Conservation (phyloP, 2,888 invertebrate species). For the Notocelia uddmanniana region DNA sequence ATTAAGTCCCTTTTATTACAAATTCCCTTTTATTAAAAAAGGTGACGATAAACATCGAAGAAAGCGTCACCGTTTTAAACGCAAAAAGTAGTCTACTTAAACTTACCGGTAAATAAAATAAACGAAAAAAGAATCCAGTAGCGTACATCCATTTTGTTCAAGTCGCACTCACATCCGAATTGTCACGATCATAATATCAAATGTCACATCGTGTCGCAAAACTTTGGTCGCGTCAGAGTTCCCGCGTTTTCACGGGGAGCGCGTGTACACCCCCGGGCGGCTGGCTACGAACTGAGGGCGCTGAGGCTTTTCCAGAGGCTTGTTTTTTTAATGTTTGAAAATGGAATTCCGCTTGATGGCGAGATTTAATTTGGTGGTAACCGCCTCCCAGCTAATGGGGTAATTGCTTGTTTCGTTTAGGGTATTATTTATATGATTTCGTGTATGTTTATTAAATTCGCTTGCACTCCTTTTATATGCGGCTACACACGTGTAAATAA, state of each 20-base stretch:
- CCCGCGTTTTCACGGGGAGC: slow-evolving; percentile 54
- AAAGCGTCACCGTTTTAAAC: too few relatives aligned
- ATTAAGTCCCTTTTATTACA: too few relatives aligned
- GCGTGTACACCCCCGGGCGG: slow-evolving; percentile 52
- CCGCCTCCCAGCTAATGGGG: slow-evolving; percentile 26
- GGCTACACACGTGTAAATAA: too few relatives aligned
- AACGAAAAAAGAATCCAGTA: slow-evolving; percentile 54
- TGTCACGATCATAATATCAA: slow-evolving; percentile 42
- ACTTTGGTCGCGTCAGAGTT: slow-evolving; percentile 50
- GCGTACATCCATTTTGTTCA: slow-evolving; percentile 61
- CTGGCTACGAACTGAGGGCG: slow-evolving; percentile 53
- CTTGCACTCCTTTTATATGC: not conserved
- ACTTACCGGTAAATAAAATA: slow-evolving; percentile 58
- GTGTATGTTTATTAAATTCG: not conserved
- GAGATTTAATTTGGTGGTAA: slow-evolving; percentile 48
- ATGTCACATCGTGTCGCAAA: slow-evolving; percentile 39
- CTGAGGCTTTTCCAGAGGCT: slow-evolving; percentile 45
- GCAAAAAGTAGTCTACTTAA: slow-evolving; percentile 44
- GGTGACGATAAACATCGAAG: too few relatives aligned
- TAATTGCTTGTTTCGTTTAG: slow-evolving; percentile 31
- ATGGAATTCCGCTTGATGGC: slow-evolving; percentile 49
- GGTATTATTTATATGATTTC: slow-evolving; percentile 15
- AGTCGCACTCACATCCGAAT: slow-evolving; percentile 34
- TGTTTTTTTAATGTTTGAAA: slow-evolving; percentile 33
- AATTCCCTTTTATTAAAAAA: too few relatives aligned